Conservation (phyloP, 2,797 vertebrate genomes). For the Thaleichthys pacificus region DNA sequence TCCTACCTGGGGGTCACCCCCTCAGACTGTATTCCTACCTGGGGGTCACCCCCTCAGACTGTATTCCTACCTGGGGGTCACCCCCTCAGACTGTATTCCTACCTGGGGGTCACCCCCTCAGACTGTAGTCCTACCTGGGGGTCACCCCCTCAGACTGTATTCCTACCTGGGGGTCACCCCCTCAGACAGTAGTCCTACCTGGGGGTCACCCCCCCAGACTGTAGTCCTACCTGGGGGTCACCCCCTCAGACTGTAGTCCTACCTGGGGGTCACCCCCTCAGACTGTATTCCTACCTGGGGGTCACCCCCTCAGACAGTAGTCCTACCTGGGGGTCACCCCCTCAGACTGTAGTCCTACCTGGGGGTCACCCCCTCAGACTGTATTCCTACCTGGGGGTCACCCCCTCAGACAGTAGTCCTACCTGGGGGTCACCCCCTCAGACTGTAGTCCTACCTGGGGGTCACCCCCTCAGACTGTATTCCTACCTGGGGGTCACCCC, state of each 20-base stretch:
- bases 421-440: too few relatives aligned
- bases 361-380: slow-evolving; percentile 17
- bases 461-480: not conserved
- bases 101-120: slow-evolving; percentile 19
- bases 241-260: not conserved
- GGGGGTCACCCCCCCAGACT: too few relatives aligned
- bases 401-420: too few relatives aligned
- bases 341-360: not conserved
- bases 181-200: too few relatives aligned
- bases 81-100: too few relatives aligned
- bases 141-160: too few relatives aligned
- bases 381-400: slow-evolving; percentile 71
- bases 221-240: not conserved
- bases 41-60: not conserved
- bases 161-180: too few relatives aligned
- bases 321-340: too few relatives aligned
- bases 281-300: too few relatives aligned
- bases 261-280: slow-evolving; percentile 70
- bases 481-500: not conserved
- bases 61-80: too few relatives aligned
- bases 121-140: slow-evolving; percentile 71
- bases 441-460: too few relatives aligned
- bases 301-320: too few relatives aligned
- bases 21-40: slow-evolving; percentile 69
- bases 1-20: not conserved